Evolutionary conservation across 2,888 invertebrate genomes (phyloP).

Genomic region (Zeuzera pyrina): DNA sequence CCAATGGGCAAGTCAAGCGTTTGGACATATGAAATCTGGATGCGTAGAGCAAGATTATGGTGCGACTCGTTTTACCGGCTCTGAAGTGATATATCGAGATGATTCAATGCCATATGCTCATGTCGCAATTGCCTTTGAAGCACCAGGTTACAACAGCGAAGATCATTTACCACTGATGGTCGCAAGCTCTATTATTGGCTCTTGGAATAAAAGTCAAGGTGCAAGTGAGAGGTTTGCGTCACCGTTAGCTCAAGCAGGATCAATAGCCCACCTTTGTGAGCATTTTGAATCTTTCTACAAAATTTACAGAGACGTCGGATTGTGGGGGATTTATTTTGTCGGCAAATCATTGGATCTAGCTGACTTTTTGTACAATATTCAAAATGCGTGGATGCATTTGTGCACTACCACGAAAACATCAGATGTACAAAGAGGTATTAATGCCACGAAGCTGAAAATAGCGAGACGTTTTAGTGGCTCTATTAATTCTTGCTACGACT

Average conservation of each 20-base stretch:
- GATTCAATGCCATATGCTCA: constrained; percentile 56
- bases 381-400: constrained; percentile 49
- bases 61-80: constrained; percentile 26
- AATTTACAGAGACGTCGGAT: constrained; percentile 47
- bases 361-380: constrained; percentile 40
- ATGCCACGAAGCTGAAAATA: constrained; percentile 34
- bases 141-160: constrained; percentile 37
- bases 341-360: constrained; percentile 34
- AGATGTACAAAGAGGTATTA: constrained; percentile 40
- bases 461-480: constrained; percentile 30
- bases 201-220: constrained; percentile 47
- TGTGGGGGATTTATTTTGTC: constrained; percentile 64
- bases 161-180: constrained; percentile 42
- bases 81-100: constrained; percentile 36
- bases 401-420: constrained; percentile 27
- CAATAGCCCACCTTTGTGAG: constrained; percentile 37
- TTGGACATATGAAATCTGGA: constrained; percentile 42
- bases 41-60: constrained; percentile 19
- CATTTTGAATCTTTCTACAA: constrained; percentile 55
- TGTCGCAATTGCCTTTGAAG: constrained; percentile 58
- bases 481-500: constrained; percentile 36
- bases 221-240: constrained; percentile 32
- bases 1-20: constrained; percentile 59
- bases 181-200: constrained; percentile 44
- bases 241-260: constrained; percentile 32